Evolutionary conservation across 2,797 vertebrate genomes (phyloP), one percentile per base, ranked within the genome.

Genomic region (Pantherophis vulpinus): DNA sequence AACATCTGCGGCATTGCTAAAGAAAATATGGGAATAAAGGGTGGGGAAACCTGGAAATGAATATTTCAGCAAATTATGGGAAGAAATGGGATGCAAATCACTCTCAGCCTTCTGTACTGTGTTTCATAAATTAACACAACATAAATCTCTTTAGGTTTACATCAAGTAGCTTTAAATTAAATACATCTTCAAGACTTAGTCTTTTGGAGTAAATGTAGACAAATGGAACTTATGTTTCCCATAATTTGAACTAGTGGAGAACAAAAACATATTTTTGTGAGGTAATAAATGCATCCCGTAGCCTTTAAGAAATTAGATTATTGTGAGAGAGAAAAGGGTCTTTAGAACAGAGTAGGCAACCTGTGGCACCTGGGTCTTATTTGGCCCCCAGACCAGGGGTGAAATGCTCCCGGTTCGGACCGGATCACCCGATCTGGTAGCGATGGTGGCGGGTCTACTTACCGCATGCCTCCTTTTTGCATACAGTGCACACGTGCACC

Each of bases 41-140:
- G 14, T 87, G 54, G 61, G 97, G 94, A 94, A 97, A 96, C 96
- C 96, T 96, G 79, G 93, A 97, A 96, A 97, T 97, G 97, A 98
- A 98, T 98, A 98, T 98, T 98, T 98, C 97, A 98, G 96, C 97
- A 98, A 97, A 96, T 97, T 70, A 96, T 98, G 97, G 97, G 97
- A 97, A 97, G 97, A 96, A 97, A 97, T 97, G 96, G 96, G 96
- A 96, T 96, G 96, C 95, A 97, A 96, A 97, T 98, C 96, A 97
- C 94, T 96, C 97, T 97, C 97, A 97, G 96, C 98, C 98, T 98
- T 98, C 97, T 98, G 97, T 97, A 97, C 97, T 88, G 86, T 97
- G 97, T 98, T 97, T 97, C 98, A 98, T 98, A 98, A 98, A 98
- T 98, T 98, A 98, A 97, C 98, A 98, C 97, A 97, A 97, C 97